phyloP scores from a whole-genome alignment of 2,888 invertebrate species.

The Drosophila percnosoma region DNA sequence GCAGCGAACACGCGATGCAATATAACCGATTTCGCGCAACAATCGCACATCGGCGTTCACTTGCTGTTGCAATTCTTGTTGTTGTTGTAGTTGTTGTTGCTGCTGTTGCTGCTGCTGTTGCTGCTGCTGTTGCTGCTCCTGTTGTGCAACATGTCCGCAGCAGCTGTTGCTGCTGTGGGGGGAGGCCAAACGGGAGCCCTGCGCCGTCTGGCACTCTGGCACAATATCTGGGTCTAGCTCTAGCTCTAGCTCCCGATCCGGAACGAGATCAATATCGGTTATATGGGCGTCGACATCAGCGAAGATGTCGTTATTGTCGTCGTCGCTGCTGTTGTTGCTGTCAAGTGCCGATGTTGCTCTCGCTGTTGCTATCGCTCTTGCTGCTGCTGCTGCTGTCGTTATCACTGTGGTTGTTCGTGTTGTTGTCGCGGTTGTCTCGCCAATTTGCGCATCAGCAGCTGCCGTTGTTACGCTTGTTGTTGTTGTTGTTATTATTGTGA shows the following conservation, averaged over 20 bases:
- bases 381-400: constrained; percentile 23
- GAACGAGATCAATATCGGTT: background rate
- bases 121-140: constrained; percentile 31
- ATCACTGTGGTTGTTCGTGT: constrained; percentile 30
- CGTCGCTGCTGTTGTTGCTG: constrained; percentile 21
- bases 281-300: constrained; percentile 10
- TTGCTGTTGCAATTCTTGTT: constrained; percentile 22
- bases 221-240: constrained; percentile 26
- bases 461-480: constrained; percentile 69
- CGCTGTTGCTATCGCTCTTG: constrained; percentile 16
- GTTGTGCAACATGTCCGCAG: constrained; percentile 46
- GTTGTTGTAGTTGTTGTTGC: constrained; percentile 21
- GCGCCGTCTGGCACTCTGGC: constrained; percentile 34
- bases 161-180: constrained; percentile 35
- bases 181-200: constrained; percentile 36
- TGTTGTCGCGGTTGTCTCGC: constrained; percentile 24
- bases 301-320: constrained; percentile 36
- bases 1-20: constrained; percentile 83
- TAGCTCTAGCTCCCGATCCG: background rate
- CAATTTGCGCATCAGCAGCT: constrained; percentile 42
- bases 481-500: constrained; percentile 71
- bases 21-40: constrained; percentile 84
- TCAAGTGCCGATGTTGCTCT: constrained; percentile 12
- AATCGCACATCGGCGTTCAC: constrained; percentile 83
- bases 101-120: constrained; percentile 25